Evolutionary conservation across 2,113 vertebrate genomes (phyloP).

Genomic region (Heptranchias perlo): DNA sequence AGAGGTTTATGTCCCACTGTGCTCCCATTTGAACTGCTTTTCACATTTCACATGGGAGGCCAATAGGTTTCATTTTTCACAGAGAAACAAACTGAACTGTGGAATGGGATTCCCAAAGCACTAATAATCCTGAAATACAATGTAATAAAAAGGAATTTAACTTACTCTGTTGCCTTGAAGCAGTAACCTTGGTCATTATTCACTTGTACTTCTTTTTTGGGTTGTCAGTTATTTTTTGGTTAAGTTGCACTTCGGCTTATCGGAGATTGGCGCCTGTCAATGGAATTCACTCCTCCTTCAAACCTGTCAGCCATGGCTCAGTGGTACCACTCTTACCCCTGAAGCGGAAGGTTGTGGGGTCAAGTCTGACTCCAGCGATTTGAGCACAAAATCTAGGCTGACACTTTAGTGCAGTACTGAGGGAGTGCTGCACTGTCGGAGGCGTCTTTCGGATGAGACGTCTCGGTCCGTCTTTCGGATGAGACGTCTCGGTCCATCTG

Average conservation of each 20-base stretch:
- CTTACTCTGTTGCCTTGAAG: no score
- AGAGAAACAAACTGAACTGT: not conserved
- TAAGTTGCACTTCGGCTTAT: not conserved
- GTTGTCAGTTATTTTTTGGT: not conserved
- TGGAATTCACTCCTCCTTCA: not conserved
- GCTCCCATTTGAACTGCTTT: not conserved
- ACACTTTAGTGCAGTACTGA: no score
- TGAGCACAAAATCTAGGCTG: no score
- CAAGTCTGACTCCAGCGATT: no score
- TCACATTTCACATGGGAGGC: not conserved
- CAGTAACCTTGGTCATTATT: no score
- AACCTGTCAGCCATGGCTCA: no score
- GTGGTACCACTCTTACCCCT: no score
- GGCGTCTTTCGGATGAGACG: no score
- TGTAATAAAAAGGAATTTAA: not conserved
- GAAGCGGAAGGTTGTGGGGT: no score
- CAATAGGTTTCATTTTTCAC: not conserved
- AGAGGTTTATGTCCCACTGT: not conserved
- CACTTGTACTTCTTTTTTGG: not conserved
- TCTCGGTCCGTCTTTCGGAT: no score
- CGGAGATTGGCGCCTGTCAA: not conserved
- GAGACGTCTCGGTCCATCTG: no score
- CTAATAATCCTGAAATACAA: not conserved
- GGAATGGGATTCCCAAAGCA: not conserved
- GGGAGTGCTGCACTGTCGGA: no score